Evolutionary conservation across 2,888 invertebrate genomes (phyloP), one percentile per base, ranked within the genome.

Genomic region (Stramonita haemastoma): DNA sequence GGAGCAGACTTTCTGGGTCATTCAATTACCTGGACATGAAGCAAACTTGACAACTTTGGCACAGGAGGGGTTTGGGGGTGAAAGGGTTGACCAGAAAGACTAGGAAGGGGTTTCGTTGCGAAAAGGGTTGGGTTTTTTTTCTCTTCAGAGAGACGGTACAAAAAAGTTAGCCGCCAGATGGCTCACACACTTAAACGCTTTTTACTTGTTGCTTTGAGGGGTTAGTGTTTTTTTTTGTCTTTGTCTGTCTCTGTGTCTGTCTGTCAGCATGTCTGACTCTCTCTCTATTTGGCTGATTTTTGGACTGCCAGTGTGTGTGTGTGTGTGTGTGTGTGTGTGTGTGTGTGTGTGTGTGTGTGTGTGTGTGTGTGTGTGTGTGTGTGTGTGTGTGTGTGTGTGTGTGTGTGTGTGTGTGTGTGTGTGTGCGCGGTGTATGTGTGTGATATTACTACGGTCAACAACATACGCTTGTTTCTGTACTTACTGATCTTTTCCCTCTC

Each of bases 341-440:
- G 84, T 84, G 84, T 84, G 84, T 84, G 84, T 84, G 84, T 84
- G 84, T 84, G 56, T 84, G 56, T 84, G 56, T 84, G 56, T 84
- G 56, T 84, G 56, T 84, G 56, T 84, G 84, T 84, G 84, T 84
- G 84, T 84, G 84, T 84, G 84, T 84, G 84, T 84, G 84, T 84
- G 84, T 84, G 46, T 5, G 46, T 5, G 46, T 1, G 46, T 15
- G 46, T 22, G n/a, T 46, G 46, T 22, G n/a, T 46, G 1, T 22
- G 46, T 46, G 46, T 46, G 22, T 11, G 19, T 11, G 46, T 17
- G 46, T 46, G n/a, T n/a, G 84, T n/a, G n/a, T n/a, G n/a, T n/a
- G n/a, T n/a, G n/a, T n/a, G n/a, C n/a, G n/a, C n/a, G n/a, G n/a
- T n/a, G 26, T n/a, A n/a, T n/a, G n/a, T n/a, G n/a, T n/a, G n/a